Evolutionary conservation across 2,113 vertebrate genomes (phyloP), one percentile per base, ranked within the genome.

Genomic region (Dermatemys mawii): DNA sequence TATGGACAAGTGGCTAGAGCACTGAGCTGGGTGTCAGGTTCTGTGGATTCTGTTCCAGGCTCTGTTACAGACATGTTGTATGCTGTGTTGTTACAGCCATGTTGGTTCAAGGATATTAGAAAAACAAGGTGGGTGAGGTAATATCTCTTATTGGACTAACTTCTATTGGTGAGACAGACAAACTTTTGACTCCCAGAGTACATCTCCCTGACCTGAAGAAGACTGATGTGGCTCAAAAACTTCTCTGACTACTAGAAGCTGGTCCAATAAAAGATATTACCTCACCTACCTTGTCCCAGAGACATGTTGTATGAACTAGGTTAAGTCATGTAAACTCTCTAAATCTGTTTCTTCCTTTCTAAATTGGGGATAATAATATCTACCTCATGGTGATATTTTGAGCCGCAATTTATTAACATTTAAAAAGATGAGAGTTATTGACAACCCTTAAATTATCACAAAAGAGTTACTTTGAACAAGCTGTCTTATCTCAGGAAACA

Each of bases 341-440:
- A 87, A 82, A 86, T 67, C 38, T 92, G 83, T 95, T 96, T 90
- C 78, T 48, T 82, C 32, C 41, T 88, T 75, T 80, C 49, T 55
- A 84, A 63, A 2, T 1, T 84, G 85, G 91, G 78, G 41, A 24
- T 22, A 82, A 57, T 81, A 91, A 54, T 0, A 0, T 13, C 83
- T 80, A 82, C 67, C n/a, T 49, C 82, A 60, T 92, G 38, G 1
- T 38, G 92, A 87, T 89, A 44, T 50, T 9, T 46, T 19, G 9
- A 60, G 27, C 55, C 32, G 3, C 55, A 75, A 89, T 93, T 84
- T 60, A 54, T 90, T 54, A 92, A 48, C 75, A 32, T 93, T 92
- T 80, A 22, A 35, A 75, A 27, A 2, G 54, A 4, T 49, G 3
- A 27, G 14, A 50, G 11, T 53, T n/a, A 55, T 44, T 91, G 67